Conservation (phyloP, 2,113 vertebrate species). For the Perccottus glenii region DNA sequence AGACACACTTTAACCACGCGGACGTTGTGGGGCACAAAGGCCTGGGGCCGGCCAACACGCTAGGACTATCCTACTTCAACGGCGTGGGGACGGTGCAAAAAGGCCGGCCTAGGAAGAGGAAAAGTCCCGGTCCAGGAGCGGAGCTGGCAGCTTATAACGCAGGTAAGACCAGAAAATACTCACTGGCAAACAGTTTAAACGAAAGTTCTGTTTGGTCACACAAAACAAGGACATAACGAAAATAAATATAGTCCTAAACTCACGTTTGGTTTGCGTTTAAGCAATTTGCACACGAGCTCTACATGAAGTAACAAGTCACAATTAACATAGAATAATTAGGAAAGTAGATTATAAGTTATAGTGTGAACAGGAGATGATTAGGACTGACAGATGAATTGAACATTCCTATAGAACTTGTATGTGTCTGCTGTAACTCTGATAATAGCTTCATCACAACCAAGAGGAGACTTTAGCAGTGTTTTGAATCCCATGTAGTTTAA, state of each 20-base stretch:
- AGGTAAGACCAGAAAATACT: slow-evolving; percentile 80
- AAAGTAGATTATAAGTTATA: not conserved
- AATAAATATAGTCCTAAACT: not conserved
- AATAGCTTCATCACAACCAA: slow-evolving; percentile 1
- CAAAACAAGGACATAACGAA: not conserved
- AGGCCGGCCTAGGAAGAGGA: slow-evolving; percentile 95
- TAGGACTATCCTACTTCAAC: slow-evolving; percentile 98
- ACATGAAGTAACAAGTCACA: not conserved
- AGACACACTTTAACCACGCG: slow-evolving; percentile 92
- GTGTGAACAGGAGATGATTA: slow-evolving; percentile 19
- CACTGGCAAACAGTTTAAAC: not conserved
- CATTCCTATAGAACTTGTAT: slow-evolving; percentile 17
- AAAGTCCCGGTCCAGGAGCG: slow-evolving; percentile 93
- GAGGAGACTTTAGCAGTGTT: not conserved
- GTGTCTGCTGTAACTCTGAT: not conserved
- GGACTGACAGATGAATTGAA: slow-evolving; percentile 34
- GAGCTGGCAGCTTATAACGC: slow-evolving; percentile 97
- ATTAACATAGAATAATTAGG: not conserved
- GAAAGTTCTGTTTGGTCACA: not conserved
- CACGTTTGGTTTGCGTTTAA: not conserved
- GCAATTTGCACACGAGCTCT: not conserved
- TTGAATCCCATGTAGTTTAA: not conserved
- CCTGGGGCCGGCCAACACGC: slow-evolving; percentile 86
- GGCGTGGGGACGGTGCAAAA: slow-evolving; percentile 97
- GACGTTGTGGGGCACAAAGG: slow-evolving; percentile 91